Percentiles rank a stretch among this genome's conserved stretches.
These are phyloP conservation scores for Ranitomeya variabilis DNA, from an alignment of 2,113 vertebrate genomes.

Conservation along the genomic window DNA sequence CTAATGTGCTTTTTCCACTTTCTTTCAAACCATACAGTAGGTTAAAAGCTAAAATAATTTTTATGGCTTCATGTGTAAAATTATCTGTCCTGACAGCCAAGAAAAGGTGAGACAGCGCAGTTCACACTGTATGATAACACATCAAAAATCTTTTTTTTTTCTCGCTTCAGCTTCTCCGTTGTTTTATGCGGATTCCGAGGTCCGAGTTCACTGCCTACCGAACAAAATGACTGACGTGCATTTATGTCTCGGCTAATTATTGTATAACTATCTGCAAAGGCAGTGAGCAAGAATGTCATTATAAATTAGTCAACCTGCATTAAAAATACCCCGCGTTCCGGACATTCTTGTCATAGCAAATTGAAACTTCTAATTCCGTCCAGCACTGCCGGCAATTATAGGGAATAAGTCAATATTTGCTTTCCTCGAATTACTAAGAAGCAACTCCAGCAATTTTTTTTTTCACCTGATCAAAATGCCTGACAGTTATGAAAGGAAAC, in stretches of 20 bases:
- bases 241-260: conserved; percentile 54
- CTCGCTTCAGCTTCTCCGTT: conserved; percentile 3
- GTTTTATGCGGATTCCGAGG: conserved; percentile 11
- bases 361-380: conserved; percentile 52
- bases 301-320: conserved; percentile 48
- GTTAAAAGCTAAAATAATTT: not conserved
- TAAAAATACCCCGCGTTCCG: conserved; percentile 21
- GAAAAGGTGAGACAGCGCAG: conserved; percentile 1
- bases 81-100: conserved; percentile 9
- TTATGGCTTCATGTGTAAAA: conserved; percentile 5
- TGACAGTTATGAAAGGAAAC: not conserved
- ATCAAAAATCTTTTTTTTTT: not conserved
- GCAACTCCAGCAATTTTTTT: not conserved
- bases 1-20: not conserved
- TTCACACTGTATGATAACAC: not conserved
- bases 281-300: conserved; percentile 41
- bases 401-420: conserved; percentile 38
- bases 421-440: conserved; percentile 48
- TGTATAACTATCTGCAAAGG: not conserved
- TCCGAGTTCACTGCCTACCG: conserved; percentile 23
- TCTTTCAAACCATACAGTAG: not conserved
- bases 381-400: conserved; percentile 24
- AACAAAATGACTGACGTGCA: not conserved
- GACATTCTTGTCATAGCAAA: conserved; percentile 49
- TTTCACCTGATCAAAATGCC: not conserved